Evolutionary conservation across 2,113 vertebrate species (phyloP), one percentile per base, ranked within the genome.

Genomic region (Colaptes auratus): DNA sequence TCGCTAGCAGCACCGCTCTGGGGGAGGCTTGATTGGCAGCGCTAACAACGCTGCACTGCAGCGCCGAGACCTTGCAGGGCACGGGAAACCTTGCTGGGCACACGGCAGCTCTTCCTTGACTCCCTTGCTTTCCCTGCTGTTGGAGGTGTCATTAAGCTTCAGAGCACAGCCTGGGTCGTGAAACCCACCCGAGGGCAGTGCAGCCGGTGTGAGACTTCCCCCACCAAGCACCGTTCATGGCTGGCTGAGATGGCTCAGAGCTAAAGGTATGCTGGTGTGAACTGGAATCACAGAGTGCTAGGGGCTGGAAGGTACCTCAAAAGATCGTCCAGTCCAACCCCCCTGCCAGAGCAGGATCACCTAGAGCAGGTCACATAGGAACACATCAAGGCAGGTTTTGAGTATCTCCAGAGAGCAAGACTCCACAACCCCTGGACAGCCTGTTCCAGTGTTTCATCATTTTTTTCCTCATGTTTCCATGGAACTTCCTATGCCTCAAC

Each of bases 21-120:
- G 86, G 84, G 66, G 25, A 91, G 71, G 67, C 7, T 69, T 95
- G 92, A 96, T 18, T 96, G 96, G 86, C 95, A 95, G 95, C 4
- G 4, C 64, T 96, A 92, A 93, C 87, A 74, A 93, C 4, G 3
- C 55, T 5, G 0, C 3, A 5, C 35, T 12, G 64, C 84, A 59
- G 78, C 31, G 5, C 63, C 0, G 3, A 30, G 23, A 65, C 48
- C 79, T 82, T 52, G 75, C 36, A 30, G 93, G 85, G 80, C 79
- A 48, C 30, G 3, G 55, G n/a, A 75, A 86, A 42, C 60, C 84
- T 56, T 23, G 52, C 64, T 4, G 74, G 69, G 28, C 82, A 63
- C 66, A 53, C 63, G 74, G 60, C 4, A 3, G 15, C 60, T 85
- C 72, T 55, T 91, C 60, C 69, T 39, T 7, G 5, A 44, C 60